phyloP scores from a whole-genome alignment of 2,113 vertebrate species.

The Thinocorus orbignyianus region DNA sequence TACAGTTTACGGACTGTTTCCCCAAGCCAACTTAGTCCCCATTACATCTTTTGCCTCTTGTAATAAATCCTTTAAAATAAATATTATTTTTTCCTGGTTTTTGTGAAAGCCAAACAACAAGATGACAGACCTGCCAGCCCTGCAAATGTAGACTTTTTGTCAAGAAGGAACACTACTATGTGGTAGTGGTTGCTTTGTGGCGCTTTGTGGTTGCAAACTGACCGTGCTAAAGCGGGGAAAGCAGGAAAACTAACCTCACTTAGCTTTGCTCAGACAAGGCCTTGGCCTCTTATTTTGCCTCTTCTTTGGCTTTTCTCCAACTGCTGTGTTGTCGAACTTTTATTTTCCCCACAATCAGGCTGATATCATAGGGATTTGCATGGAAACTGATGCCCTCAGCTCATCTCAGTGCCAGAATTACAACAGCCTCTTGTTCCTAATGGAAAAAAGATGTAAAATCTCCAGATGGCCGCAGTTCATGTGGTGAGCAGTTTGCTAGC shows the following conservation, averaged over 20 bases:
- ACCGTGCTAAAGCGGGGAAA: background rate
- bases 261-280: background rate
- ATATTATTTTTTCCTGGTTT: background rate
- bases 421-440: constrained; percentile 21
- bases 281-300: background rate
- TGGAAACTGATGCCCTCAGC: constrained; percentile 8
- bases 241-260: background rate
- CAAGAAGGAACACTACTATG: background rate
- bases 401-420: constrained; percentile 20
- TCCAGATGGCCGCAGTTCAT: background rate
- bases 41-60: background rate
- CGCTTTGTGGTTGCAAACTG: background rate
- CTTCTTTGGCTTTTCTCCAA: background rate
- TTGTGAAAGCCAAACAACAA: background rate
- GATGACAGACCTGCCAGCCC: background rate
- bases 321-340: background rate
- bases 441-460: constrained; percentile 25
- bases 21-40: background rate
- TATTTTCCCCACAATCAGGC: background rate
- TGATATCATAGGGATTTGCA: constrained; percentile 35
- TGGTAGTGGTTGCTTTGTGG: background rate
- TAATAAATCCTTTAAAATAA: background rate
- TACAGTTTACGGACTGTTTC: background rate
- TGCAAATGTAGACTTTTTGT: background rate
- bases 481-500: background rate